Conservation (phyloP, 1,140 invertebrate species). For the Drusus annulatus region DNA sequence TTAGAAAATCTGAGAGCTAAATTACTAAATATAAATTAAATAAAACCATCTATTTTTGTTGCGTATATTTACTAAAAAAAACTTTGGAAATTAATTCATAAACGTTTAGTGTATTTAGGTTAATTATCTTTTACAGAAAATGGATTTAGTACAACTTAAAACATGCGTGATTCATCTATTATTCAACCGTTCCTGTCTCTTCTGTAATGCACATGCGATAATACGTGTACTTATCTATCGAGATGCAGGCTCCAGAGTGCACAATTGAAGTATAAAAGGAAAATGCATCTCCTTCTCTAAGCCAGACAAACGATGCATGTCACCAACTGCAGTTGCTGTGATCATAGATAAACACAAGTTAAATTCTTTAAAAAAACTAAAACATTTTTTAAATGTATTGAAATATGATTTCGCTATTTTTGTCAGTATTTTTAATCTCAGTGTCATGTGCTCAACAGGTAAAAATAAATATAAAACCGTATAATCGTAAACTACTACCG, state of each 20-base stretch:
- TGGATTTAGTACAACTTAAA: neutral
- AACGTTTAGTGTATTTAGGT: too few relatives aligned
- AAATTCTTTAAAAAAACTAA: too few relatives aligned
- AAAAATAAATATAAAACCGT: too few relatives aligned
- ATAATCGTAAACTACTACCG: too few relatives aligned
- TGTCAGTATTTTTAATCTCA: neutral
- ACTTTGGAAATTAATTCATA: too few relatives aligned
- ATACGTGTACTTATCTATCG: constrained; percentile 3
- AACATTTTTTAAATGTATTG: neutral
- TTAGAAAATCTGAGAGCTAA: too few relatives aligned
- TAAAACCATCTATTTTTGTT: too few relatives aligned
- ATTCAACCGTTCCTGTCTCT: neutral
- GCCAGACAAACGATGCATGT: neutral
- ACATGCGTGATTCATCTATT: neutral
- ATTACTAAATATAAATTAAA: too few relatives aligned
- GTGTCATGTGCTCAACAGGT: constrained; percentile 1
- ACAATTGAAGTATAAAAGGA: constrained; percentile 27
- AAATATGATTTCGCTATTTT: constrained; percentile 16
- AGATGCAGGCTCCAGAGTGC: neutral
- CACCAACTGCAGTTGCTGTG: neutral
- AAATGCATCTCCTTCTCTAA: neutral
- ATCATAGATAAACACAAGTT: neutral
- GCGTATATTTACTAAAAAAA: too few relatives aligned
- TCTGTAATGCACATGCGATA: neutral
- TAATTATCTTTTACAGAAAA: too few relatives aligned